Conservation (phyloP, 2,797 vertebrate genomes). For the Buphagus erythrorhynchus region DNA sequence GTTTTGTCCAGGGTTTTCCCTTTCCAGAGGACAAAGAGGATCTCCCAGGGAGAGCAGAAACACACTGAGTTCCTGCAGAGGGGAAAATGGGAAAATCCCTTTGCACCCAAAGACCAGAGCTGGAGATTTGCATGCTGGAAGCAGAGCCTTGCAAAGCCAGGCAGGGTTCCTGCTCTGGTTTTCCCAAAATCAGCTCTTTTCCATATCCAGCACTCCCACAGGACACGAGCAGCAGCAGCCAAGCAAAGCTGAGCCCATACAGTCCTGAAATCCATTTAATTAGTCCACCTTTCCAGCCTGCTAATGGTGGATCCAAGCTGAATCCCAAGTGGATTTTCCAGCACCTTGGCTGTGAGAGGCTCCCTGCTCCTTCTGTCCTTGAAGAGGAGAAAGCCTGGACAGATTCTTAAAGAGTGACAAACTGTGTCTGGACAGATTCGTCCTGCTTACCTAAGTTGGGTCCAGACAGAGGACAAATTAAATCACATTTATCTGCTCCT, state of each 20-base stretch:
- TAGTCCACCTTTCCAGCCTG: not conserved
- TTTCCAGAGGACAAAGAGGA: not conserved
- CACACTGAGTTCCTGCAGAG: not conserved
- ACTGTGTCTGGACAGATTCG: not conserved
- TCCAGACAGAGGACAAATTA: slow-evolving; percentile 16
- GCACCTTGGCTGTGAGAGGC: not conserved
- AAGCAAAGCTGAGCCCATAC: not conserved
- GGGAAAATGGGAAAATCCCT: not conserved
- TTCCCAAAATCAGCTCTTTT: not conserved
- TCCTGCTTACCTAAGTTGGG: not conserved
- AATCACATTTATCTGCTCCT: not conserved
- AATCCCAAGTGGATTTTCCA: not conserved
- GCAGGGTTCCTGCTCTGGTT: not conserved
- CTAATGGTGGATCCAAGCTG: not conserved
- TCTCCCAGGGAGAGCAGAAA: not conserved
- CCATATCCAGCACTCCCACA: not conserved
- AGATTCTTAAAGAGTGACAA: not conserved
- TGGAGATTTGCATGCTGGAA: not conserved
- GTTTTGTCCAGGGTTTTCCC: not conserved
- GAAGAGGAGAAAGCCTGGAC: not conserved
- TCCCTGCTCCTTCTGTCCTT: not conserved
- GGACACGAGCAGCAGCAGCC: not conserved
- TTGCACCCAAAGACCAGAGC: not conserved
- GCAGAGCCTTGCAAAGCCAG: not conserved
- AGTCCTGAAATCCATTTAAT: not conserved